A percentile compares a stretch with the other conserved stretches of the same genome.
These are phyloP conservation scores for Hydrolagus colliei DNA, from an alignment of 2,797 vertebrate species.

Conservation along the genomic window DNA sequence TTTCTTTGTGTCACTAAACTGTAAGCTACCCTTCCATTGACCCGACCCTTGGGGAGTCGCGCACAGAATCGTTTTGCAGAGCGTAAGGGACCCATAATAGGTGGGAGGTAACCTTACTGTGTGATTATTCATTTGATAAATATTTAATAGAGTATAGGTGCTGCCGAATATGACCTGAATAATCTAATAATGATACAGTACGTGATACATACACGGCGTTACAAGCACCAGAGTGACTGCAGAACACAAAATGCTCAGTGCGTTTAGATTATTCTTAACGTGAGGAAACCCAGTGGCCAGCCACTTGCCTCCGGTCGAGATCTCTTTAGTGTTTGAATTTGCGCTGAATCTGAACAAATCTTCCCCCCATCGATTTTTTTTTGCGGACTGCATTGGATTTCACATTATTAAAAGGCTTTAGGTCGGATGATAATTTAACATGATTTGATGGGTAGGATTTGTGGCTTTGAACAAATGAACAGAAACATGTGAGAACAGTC, in stretches of 20 bases:
- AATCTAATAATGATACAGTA: slow-evolving; percentile 21
- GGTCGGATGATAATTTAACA: not conserved
- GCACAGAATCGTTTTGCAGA: slow-evolving; percentile 5
- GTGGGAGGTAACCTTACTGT: not conserved
- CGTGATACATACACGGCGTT: slow-evolving; percentile 6
- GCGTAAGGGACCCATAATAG: slow-evolving; percentile 7
- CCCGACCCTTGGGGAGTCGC: slow-evolving; percentile 23
- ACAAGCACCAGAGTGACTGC: not conserved
- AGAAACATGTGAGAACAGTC: slow-evolving; percentile 55
- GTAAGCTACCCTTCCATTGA: slow-evolving; percentile 23
- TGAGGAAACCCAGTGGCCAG: not conserved
- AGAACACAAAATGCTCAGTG: not conserved
- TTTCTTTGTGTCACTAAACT: slow-evolving; percentile 16
- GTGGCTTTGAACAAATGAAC: slow-evolving; percentile 52
- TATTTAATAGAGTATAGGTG: slow-evolving; percentile 29
- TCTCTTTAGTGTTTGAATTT: slow-evolving; percentile 14
- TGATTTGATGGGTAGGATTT: not conserved
- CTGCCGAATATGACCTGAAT: slow-evolving; percentile 18
- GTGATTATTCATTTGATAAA: slow-evolving; percentile 30
- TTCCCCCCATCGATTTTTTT: not conserved
- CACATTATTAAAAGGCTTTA: not conserved
- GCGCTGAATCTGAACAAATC: not conserved
- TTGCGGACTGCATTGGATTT: not conserved
- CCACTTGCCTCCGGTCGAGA: slow-evolving; percentile 1
- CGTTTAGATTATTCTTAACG: not conserved